Evolutionary conservation across 2,113 vertebrate genomes (phyloP), one percentile per base, ranked within the genome.

Genomic region (Heteronetta atricapilla): DNA sequence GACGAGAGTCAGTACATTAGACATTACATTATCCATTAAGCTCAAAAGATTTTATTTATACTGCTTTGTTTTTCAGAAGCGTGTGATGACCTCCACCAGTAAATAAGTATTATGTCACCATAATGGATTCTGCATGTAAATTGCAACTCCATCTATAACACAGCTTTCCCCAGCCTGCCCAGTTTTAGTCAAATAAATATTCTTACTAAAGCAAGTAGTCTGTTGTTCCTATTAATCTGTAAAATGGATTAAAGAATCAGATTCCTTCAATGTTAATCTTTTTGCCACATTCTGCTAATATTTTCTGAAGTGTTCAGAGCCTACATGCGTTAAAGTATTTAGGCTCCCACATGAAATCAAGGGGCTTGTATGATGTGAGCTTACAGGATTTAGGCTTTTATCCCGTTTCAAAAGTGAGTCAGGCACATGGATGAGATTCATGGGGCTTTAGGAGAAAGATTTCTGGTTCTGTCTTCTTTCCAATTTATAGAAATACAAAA

Each of bases 31-130:
- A 86, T 78, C 64, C 82, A 90, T 95, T 88, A 77, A 93, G n/a
- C 11, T 81, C 42, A 70, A 70, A 91, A 55, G 55, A 93, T 77
- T 95, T 95, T 90, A 82, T 86, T 86, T 92, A 89, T 93, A 70
- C n/a, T 60, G 38, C 33, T 95, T 94, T 88, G 72, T 8, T 89
- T 95, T 86, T 77, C 33, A 83, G 82, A 91, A 80, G 14, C 7
- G 0, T 68, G 52, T 48, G 69, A 78, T 91, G 72, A 90, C 67
- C 64, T 88, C 82, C 82, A 90, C 72, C 44, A 74, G 29, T 90
- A 96, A 96, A 92, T 92, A 94, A 83, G 64, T 70, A 58, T 88
- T 86, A 86, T 83, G 88, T 77, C 79, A 77, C 63, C n/a, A 8
- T 77, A 96, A 95, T 67, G 46, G 55, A 76, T 94, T 88, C 79